Percentiles rank a stretch among this genome's conserved stretches.
These are phyloP conservation scores for Scomber scombrus DNA, from an alignment of 2,113 vertebrate genomes.

Conservation along the genomic window DNA sequence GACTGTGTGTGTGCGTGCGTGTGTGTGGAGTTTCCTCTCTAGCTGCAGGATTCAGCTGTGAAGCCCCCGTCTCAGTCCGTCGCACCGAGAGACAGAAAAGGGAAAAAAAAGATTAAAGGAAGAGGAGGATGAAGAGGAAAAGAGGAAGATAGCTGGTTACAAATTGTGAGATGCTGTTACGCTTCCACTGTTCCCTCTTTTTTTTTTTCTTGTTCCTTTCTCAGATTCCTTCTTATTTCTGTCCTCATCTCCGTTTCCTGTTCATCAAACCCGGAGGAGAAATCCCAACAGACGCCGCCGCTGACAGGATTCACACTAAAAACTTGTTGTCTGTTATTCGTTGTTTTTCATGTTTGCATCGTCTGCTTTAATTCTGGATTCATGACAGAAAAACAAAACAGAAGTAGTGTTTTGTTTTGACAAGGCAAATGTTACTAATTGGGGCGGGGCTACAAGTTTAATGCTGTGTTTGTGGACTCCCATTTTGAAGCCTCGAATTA, in stretches of 20 bases:
- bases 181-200: constrained; percentile 18
- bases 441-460: too few species aligned
- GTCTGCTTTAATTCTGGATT: not conserved
- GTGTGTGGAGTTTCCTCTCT: constrained; percentile 35
- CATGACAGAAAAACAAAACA: too few species aligned
- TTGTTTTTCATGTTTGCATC: too few species aligned
- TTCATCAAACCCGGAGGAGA: not conserved
- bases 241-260: not conserved
- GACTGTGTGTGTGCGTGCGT: constrained; percentile 1
- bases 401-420: too few species aligned
- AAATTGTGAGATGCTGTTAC: constrained; percentile 16
- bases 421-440: too few species aligned
- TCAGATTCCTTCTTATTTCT: not conserved
- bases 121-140: constrained; percentile 5
- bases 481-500: too few species aligned
- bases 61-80: constrained; percentile 52
- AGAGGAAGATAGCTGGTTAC: not conserved
- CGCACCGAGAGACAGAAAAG: constrained; percentile 12
- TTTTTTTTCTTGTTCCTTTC: too few species aligned
- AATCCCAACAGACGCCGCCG: too few species aligned
- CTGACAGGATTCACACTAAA: too few species aligned
- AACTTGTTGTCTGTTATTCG: too few species aligned
- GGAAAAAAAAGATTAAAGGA: constrained; percentile 1
- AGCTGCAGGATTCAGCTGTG: constrained; percentile 32
- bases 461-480: too few species aligned